Percentiles rank a stretch among this genome's conserved stretches.
Conservation (phyloP, 1,140 invertebrate genomes). For the Orchesella cincta region DNA sequence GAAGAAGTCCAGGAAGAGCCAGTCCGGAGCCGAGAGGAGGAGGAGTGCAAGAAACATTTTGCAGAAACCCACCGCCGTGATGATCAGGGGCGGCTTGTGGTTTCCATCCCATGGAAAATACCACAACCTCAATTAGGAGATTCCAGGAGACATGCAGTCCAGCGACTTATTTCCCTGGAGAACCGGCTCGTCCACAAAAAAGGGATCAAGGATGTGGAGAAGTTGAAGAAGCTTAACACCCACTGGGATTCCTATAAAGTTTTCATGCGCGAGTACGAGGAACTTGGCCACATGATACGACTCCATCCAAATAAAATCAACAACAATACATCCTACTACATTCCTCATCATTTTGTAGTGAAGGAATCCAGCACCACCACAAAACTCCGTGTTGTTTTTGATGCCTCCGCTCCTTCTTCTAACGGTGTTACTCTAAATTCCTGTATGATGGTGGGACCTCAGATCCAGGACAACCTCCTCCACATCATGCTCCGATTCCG, state of each 20-base stretch:
- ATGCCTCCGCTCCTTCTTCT: constrained; percentile 52
- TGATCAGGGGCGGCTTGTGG: constrained; percentile 46
- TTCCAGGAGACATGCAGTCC: constrained; percentile 12
- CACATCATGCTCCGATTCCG: constrained; percentile 41
- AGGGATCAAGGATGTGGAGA: background rate
- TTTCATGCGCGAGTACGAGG: constrained; percentile 53
- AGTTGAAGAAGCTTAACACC: constrained; percentile 37
- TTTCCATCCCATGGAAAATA: constrained; percentile 51
- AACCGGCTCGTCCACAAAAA: background rate
- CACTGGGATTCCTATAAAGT: constrained; percentile 30
- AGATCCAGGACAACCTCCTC: constrained; percentile 48
- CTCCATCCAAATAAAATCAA: constrained; percentile 5
- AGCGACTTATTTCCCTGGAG: background rate
- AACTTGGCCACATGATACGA: constrained; percentile 52
- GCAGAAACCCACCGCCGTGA: constrained; percentile 36
- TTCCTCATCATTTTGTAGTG: constrained; percentile 57
- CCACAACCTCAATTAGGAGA: constrained; percentile 27
- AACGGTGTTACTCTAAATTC: constrained; percentile 54
- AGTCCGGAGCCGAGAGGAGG: constrained; percentile 30
- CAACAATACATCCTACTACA: constrained; percentile 51
- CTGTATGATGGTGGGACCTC: constrained; percentile 52
- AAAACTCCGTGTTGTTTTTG: constrained; percentile 56
- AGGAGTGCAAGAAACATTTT: constrained; percentile 49
- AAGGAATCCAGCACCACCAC: constrained; percentile 50
- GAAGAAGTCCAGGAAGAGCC: background rate